Evolutionary conservation across 2,888 invertebrate species (phyloP).

Genomic region (Eristalis tenax): DNA sequence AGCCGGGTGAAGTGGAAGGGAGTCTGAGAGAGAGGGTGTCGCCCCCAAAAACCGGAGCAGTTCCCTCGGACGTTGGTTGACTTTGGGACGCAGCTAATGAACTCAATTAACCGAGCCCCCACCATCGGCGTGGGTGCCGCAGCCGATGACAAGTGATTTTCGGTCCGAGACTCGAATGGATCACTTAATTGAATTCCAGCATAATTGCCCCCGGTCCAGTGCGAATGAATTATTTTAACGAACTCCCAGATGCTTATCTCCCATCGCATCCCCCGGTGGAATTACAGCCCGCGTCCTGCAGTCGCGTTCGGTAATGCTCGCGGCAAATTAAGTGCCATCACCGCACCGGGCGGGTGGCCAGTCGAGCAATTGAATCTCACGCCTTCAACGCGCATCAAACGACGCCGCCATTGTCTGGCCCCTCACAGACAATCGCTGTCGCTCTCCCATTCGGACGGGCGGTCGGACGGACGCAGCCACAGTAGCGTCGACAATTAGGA

Average conservation of each 20-base stretch:
- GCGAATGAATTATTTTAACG: constrained; percentile 46
- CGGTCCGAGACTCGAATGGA: neutral
- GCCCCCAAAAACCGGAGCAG: too few relatives aligned
- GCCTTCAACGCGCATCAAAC: constrained; percentile 54
- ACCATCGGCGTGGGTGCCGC: neutral
- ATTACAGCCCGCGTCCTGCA: neutral
- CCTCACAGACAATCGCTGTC: neutral
- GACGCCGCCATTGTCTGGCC: constrained; percentile 14
- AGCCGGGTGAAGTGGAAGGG: too few relatives aligned
- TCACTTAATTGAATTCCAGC: constrained; percentile 47
- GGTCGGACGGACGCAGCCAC: neutral
- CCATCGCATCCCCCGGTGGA: neutral
- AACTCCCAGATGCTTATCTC: constrained; percentile 9
- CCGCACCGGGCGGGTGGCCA: neutral
- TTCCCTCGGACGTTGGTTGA: too few relatives aligned
- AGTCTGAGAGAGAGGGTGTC: too few relatives aligned
- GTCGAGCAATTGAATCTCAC: constrained; percentile 52
- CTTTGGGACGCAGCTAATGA: too few relatives aligned
- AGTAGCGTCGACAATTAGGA: constrained; percentile 36
- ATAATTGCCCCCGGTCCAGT: constrained; percentile 31
- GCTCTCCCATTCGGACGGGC: too few relatives aligned
- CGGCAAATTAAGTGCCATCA: constrained; percentile 49
- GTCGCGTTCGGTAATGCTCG: constrained; percentile 22
- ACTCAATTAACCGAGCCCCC: neutral
- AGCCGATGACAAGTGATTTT: neutral